Evolutionary conservation across 2,888 invertebrate genomes (phyloP).

Genomic region (Tholera decimalis): DNA sequence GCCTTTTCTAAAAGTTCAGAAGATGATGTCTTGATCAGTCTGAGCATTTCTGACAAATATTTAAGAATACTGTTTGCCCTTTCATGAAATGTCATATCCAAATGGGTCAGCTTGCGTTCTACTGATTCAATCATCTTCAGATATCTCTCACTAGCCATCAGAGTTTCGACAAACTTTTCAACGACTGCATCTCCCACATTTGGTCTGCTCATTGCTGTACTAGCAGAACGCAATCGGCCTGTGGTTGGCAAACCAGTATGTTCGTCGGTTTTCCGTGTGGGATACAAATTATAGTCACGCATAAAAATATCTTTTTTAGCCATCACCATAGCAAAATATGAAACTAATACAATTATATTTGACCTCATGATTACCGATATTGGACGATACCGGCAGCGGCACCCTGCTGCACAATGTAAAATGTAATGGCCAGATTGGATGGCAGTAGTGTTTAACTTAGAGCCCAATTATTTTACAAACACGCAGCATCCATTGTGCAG

Average conservation of each 20-base stretch:
- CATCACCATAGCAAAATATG: constrained; percentile 41
- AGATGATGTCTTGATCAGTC: constrained; percentile 50
- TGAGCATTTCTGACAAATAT: constrained; percentile 79
- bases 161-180: constrained; percentile 83
- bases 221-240: constrained; percentile 25
- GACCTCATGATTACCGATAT: constrained; percentile 68
- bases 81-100: constrained; percentile 80
- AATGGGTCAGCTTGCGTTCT: constrained; percentile 77
- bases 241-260: constrained; percentile 59
- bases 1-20: constrained; percentile 28
- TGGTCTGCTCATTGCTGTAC: constrained; percentile 22
- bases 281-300: constrained; percentile 32
- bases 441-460: constrained; percentile 54
- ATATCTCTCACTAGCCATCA: constrained; percentile 83
- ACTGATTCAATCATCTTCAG: constrained; percentile 82
- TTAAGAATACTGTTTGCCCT: constrained; percentile 79
- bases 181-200: constrained; percentile 74
- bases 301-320: constrained; percentile 40
- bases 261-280: constrained; percentile 32
- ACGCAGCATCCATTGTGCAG: constrained; percentile 62
- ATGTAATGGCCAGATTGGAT: constrained; percentile 52
- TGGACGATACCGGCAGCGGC: constrained; percentile 50
- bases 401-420: constrained; percentile 36
- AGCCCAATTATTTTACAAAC: constrained; percentile 59
- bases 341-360: constrained; percentile 41